These are phyloP conservation scores for Solea solea DNA, from an alignment of 2,113 vertebrate genomes.

Conservation along the genomic window DNA sequence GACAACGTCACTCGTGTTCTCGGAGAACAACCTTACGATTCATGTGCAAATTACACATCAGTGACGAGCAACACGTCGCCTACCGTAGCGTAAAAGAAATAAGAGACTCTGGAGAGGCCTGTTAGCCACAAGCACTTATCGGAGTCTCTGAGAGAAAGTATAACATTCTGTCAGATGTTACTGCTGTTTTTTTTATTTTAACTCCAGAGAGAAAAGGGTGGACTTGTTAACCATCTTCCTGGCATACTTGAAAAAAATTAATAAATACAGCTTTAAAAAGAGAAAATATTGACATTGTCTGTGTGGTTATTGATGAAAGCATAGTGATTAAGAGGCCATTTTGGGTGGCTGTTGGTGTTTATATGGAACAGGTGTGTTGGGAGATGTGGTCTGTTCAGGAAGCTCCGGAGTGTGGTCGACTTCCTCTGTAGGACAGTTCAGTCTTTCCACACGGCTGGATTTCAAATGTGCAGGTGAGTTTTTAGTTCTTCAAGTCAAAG, in stretches of 20 bases:
- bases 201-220: conserved; percentile 40
- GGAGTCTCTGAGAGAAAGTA: neutral
- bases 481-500: neutral
- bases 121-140: conserved; percentile 19
- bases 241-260: neutral
- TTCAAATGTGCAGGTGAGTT: conserved; percentile 50
- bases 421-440: conserved; percentile 3
- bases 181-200: conserved; percentile 1
- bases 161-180: conserved; percentile 40
- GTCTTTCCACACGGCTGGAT: neutral
- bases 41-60: conserved; percentile 53
- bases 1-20: neutral
- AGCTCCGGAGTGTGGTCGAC: neutral
- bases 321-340: neutral
- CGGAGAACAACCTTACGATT: conserved; percentile 19
- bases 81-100: neutral
- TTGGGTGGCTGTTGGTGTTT: conserved; percentile 7
- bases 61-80: neutral
- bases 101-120: conserved; percentile 22
- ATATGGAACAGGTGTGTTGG: conserved; percentile 49
- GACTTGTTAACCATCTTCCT: conserved; percentile 43
- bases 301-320: conserved; percentile 36
- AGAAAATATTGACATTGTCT: neutral
- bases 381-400: conserved; percentile 47
- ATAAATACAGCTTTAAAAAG: neutral